Base-by-base conservation (phyloP, 2,888 invertebrate genomes). In the Carabus problematicus region DNA sequence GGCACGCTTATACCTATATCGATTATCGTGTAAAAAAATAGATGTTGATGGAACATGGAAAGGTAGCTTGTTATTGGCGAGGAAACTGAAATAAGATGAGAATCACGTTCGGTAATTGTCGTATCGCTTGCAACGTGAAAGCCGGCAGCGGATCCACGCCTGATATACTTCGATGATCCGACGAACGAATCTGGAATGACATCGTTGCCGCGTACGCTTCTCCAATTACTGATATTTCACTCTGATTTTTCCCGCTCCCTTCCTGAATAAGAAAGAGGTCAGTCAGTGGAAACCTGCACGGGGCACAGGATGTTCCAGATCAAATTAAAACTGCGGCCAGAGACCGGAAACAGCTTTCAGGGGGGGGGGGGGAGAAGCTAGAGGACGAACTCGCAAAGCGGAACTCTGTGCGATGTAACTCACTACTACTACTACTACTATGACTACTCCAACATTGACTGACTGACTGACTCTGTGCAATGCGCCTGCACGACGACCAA, bases 291-390 rank as follows among this genome's bases (percentile, higher is more conserved):
- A 56, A 40, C 56, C 56, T 40, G 19, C 29, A 11, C 19, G 9
- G 39, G n/a, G 56, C 19, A 56, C 56, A 56, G 56, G 56, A 56
- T 56, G 56, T 56, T 56, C 56, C 29, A 56, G 56, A 56, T 56
- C 56, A 40, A 56, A 56, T 56, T 56, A 56, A 56, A 56, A 56
- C 39, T 19, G 56, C 56, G 18, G 56, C 56, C 56, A 14, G 45
- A 45, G 12, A 39, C 56, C 52, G 52, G 52, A 52, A 52, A 52
- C 52, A 52, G 19, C 18, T 16, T 52, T 18, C 52, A 52, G 16
- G 9, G 18, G 52, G 49, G 49, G n/a, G n/a, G 49, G 52, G 19
- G 14, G 16, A 19, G 19, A 19, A 52, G 52, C 19, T 52, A 52
- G 52, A 52, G 56, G 56, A 29, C 56, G 56, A 29, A 8, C 39